Evolutionary conservation across 2,888 invertebrate genomes (phyloP).

Genomic region (Pyrocoelia pectoralis): DNA sequence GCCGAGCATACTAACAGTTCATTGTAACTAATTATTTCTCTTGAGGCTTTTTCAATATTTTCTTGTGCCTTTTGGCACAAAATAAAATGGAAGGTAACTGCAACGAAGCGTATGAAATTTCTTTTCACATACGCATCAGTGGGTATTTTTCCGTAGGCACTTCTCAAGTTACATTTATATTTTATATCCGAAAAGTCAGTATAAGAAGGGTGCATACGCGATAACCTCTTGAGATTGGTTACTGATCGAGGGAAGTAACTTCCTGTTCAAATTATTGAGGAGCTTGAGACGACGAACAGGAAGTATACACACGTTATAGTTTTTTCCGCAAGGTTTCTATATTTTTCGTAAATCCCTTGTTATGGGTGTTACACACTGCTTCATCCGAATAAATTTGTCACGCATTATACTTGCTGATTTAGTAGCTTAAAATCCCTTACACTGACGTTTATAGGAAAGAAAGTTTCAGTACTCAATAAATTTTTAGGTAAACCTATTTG

Average conservation of each 20-base stretch:
- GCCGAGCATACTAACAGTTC: no score
- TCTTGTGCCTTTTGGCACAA: neutral
- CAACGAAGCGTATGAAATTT: neutral
- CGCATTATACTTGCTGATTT: no score
- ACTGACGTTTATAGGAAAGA: no score
- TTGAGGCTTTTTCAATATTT: neutral
- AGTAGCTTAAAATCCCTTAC: no score
- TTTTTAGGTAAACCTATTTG: no score
- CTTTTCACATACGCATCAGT: slow-evolving; percentile 3
- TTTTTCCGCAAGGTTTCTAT: neutral
- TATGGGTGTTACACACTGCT: no score
- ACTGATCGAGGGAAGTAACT: slow-evolving; percentile 2
- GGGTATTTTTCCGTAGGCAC: neutral
- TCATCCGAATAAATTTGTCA: no score
- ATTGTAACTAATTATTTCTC: no score
- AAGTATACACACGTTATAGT: neutral
- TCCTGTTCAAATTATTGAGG: neutral
- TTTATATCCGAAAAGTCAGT: slow-evolving; percentile 3
- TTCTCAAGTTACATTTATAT: slow-evolving; percentile 12
- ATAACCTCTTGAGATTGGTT: slow-evolving; percentile 7
- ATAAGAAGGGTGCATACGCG: slow-evolving; percentile 10
- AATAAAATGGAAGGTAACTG: neutral
- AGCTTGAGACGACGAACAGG: neutral
- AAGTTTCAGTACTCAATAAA: no score
- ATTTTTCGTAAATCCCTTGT: neutral